Base-by-base conservation (phyloP, 2,888 invertebrate genomes). In the Agrilus mali region DNA sequence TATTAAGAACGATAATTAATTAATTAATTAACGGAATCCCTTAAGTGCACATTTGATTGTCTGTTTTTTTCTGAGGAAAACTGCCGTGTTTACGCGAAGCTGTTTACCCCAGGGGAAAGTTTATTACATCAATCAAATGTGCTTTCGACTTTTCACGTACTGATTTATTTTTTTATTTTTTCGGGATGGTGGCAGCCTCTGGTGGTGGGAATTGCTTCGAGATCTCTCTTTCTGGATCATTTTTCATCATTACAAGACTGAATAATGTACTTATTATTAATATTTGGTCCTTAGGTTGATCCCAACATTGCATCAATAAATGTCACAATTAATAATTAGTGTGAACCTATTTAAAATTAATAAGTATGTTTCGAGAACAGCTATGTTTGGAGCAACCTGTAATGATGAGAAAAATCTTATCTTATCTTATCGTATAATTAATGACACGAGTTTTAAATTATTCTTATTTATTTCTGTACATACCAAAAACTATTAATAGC, bases 141-240 rank as follows among this genome's bases (percentile, higher is more conserved):
- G 39, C 37, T 38, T 45, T 41, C 41, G 43, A 47, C 43, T 43
- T 44, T 47, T 53, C 53, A 52, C 40, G 32, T 32, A 40, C 40
- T 40, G 34, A 36, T 41, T 36, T 43, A 46, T 41, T 53, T 50
- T 51, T 49, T 46, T 48, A 41, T 53, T 48, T 53, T 55, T 60
- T 61, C 57, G 62, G 61, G 61, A 45, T 46, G 62, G 62, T 61
- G 62, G 53, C 51, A 57, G 62, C 46, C 53, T 55, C 35, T 50
- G 60, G 59, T 61, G 62, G 49, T 54, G 60, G 60, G 53, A 43
- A 42, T 36, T 40, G 44, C 49, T 49, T 46, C 35, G 15, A 33
- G 38, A 17, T 37, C 36, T 40, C 34, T 43, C 37, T 38, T 33
- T 16, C 41, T 41, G 17, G 38, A 27, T 32, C 42, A 40, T 33